Evolutionary conservation across 2,888 invertebrate species (phyloP).

Genomic region (Oasisia sp.): DNA sequence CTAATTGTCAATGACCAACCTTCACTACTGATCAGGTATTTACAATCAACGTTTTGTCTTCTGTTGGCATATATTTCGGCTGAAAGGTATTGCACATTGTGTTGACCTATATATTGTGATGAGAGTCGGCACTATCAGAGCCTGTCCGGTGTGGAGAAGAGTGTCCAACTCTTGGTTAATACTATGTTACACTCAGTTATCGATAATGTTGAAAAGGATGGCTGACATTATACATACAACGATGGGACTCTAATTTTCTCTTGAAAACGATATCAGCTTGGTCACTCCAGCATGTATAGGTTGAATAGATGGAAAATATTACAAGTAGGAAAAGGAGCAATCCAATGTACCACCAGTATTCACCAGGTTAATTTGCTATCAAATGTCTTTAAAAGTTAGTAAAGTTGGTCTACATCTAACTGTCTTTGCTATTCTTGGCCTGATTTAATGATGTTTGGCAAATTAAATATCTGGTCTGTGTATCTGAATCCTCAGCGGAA

Average conservation of each 20-base stretch:
- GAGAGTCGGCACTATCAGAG: constrained; percentile 25
- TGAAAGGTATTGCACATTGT: background rate
- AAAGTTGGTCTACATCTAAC: too few relatives aligned
- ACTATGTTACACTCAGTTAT: constrained; percentile 18
- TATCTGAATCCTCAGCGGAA: too few relatives aligned
- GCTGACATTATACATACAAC: constrained; percentile 30
- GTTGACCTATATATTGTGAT: constrained; percentile 20
- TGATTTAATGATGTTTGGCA: too few relatives aligned
- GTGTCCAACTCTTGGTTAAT: constrained; percentile 28
- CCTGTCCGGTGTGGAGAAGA: constrained; percentile 20
- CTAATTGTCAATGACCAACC: background rate
- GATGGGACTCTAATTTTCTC: constrained; percentile 38
- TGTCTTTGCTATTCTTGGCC: too few relatives aligned
- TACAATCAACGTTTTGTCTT: constrained; percentile 28
- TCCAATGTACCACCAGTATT: too few relatives aligned
- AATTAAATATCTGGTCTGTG: too few relatives aligned
- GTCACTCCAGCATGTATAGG: too few relatives aligned
- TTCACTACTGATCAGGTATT: constrained; percentile 24
- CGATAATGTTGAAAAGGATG: constrained; percentile 21
- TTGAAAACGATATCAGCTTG: background rate
- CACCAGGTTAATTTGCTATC: too few relatives aligned
- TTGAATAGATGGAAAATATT: too few relatives aligned
- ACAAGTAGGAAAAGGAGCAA: too few relatives aligned
- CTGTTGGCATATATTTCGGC: background rate
- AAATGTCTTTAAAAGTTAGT: too few relatives aligned